Conservation (phyloP, 2,797 vertebrate genomes). For the Paramormyrops hopkinsi region DNA sequence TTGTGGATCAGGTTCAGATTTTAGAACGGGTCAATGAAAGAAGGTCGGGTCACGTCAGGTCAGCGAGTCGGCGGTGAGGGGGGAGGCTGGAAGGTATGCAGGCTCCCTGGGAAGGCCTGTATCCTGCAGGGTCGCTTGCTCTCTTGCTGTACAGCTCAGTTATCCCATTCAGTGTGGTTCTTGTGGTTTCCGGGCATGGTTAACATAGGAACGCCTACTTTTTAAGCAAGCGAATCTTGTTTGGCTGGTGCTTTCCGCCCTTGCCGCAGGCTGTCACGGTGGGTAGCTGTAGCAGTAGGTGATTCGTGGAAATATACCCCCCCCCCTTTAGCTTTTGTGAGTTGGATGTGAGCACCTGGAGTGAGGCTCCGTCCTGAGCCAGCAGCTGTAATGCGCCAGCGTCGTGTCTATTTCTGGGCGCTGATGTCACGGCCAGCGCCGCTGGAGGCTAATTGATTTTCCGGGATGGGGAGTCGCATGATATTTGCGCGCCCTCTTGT, state of each 20-base stretch:
- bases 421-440: conserved; percentile 37
- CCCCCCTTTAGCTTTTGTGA: background rate
- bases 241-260: conserved; percentile 41
- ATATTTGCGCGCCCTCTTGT: conserved; percentile 21
- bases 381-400: background rate
- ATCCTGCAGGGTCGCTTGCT: background rate
- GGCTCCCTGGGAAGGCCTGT: background rate
- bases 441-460: conserved; percentile 41
- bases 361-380: background rate
- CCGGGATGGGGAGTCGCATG: conserved; percentile 30
- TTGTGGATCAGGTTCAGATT: background rate
- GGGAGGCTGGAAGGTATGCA: background rate
- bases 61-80: background rate
- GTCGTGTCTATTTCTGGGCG: conserved; percentile 31
- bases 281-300: background rate
- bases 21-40: background rate
- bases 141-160: background rate
- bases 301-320: background rate
- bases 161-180: background rate
- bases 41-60: background rate
- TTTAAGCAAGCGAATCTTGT: background rate
- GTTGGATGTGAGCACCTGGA: background rate
- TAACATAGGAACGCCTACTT: background rate
- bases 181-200: background rate
- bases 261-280: conserved; percentile 35